phyloP scores from a whole-genome alignment of 2,888 invertebrate genomes.

The Rhopalosiphum nymphaeae region DNA sequence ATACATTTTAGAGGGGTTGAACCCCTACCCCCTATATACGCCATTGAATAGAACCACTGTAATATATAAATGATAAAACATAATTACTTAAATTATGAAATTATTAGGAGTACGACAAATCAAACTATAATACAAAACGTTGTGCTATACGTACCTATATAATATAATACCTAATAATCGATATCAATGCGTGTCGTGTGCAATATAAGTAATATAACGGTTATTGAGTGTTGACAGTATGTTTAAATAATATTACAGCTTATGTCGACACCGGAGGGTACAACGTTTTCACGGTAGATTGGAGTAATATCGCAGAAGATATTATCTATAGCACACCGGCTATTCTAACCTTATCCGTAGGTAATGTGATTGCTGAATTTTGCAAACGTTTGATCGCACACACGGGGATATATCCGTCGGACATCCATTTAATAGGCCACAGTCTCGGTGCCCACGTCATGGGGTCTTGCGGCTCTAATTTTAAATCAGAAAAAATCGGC shows the following conservation, averaged over 20 bases:
- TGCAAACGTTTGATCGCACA: slow-evolving; percentile 69
- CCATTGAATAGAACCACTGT: not conserved
- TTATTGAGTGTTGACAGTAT: not conserved
- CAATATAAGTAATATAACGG: not conserved
- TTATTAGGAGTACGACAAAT: not conserved
- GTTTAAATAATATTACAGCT: slow-evolving; percentile 67
- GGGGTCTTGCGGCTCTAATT: slow-evolving; percentile 60
- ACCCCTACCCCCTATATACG: too few relatives aligned
- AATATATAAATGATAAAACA: not conserved
- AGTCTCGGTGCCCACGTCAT: slow-evolving; percentile 66
- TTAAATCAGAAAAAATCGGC: slow-evolving; percentile 56
- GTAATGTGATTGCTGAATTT: slow-evolving; percentile 68
- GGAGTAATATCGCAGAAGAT: slow-evolving; percentile 69
- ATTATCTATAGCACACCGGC: slow-evolving; percentile 67
- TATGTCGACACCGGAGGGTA: slow-evolving; percentile 71
- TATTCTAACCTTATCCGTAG: slow-evolving; percentile 43
- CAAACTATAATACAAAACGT: not conserved
- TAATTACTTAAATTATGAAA: not conserved
- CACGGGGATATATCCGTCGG: slow-evolving; percentile 67
- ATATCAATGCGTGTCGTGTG: not conserved
- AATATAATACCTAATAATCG: too few relatives aligned
- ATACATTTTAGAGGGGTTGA: too few relatives aligned
- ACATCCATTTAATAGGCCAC: slow-evolving; percentile 67
- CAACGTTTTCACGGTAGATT: slow-evolving; percentile 73
- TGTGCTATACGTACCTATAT: too few relatives aligned